A percentile compares a stretch with the other conserved stretches of the same genome.
Evolutionary conservation across 2,113 vertebrate genomes (phyloP).

Genomic region (Spheniscus mendiculus): DNA sequence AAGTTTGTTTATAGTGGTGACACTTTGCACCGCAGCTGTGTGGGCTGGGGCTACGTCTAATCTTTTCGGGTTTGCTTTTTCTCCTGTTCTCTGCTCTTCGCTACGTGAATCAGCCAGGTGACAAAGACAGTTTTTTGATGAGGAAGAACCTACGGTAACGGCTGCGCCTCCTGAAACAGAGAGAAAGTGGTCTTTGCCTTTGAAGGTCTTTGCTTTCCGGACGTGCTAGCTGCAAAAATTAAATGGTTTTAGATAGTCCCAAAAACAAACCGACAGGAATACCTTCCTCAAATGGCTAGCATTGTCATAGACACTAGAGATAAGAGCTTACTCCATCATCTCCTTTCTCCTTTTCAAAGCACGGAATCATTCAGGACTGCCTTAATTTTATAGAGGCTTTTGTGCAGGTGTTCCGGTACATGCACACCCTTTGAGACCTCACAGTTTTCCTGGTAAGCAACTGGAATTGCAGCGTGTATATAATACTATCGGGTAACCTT

Average conservation of each 20-base stretch:
- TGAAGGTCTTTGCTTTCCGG: neutral
- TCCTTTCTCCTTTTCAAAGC: neutral
- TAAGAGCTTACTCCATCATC: neutral
- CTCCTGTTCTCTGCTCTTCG: neutral
- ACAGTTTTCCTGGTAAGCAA: neutral
- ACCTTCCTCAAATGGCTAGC: neutral
- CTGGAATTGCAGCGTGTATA: neutral
- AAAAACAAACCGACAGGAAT: rapidly evolving
- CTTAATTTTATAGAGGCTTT: neutral
- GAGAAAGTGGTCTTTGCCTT: neutral
- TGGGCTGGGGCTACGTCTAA: neutral
- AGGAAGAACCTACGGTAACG: rapidly evolving
- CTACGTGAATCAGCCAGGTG: neutral
- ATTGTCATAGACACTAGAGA: rapidly evolving
- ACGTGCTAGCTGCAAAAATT: rapidly evolving
- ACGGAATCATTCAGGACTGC: neutral
- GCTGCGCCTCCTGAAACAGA: neutral
- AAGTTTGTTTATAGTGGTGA: neutral
- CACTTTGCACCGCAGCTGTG: neutral
- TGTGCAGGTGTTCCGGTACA: neutral
- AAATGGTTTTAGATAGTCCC: neutral
- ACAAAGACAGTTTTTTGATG: rapidly evolving
- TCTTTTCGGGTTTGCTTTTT: neutral
- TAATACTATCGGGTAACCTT: neutral
- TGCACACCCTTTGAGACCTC: neutral